Base-by-base conservation (phyloP, 2,888 invertebrate species). In the Nycteola revayana region DNA sequence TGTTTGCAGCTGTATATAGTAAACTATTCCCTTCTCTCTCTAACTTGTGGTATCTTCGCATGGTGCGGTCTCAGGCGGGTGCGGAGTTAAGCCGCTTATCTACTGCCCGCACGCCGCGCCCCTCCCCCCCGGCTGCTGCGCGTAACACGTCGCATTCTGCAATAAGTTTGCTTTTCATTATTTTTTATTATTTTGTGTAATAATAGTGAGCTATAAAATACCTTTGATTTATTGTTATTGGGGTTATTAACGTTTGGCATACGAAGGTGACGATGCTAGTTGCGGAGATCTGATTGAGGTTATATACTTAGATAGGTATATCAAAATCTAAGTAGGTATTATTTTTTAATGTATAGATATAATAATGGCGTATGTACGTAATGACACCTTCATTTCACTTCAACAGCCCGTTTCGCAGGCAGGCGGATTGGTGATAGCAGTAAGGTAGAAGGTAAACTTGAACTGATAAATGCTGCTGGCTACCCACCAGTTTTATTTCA, bases 51-150 rank as follows among this genome's bases (percentile, higher is more conserved):
- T 8, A 10, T 33, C 5, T 9, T 20, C n/a, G 49, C 40, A 65
- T 79, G 34, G 21, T 45, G 52, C 45, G 52, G 53, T 82, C 78
- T 63, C 75, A 45, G 45, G 76, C 70, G 57, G 67, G 67, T 74
- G 78, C 78, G 75, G 79, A 82, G 82, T 74, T 88, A 88, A 88
- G 87, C 88, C 84, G 88, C 88, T 88, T 88, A 88, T 87, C 87
- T 83, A 58, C 82, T 42, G 71, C 85, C 86, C 84, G 84, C 88
- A 84, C 86, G 77, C 82, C 80, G 59, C 82, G 62, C 73, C 74
- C 72, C 73, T 55, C 62, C 40, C 52, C 58, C 75, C 56, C 79
- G 80, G 81, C 80, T 77, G 84, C 80, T 83, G 80, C 79, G 83
- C 67, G 76, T 76, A 75, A 68, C 49, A 44, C 60, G 76, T 58